phyloP scores from a whole-genome alignment of 1,140 invertebrate species.

The Scaptomyza graminum region DNA sequence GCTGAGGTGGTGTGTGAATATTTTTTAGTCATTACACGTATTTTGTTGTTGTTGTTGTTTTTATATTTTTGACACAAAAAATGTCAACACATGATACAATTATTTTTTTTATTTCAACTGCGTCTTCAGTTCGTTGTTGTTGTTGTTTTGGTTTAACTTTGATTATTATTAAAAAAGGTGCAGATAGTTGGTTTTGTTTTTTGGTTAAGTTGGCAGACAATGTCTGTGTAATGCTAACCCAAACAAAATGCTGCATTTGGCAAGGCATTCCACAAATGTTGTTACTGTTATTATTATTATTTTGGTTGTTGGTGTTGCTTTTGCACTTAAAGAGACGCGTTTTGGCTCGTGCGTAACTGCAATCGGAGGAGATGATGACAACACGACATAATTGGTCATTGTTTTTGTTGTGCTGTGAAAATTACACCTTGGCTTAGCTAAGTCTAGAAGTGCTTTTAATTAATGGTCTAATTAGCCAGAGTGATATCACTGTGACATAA shows the following conservation, averaged over 20 bases:
- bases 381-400: constrained; percentile 66
- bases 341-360: constrained; percentile 46
- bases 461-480: constrained; percentile 59
- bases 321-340: constrained; percentile 7
- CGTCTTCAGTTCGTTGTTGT: too few relatives aligned
- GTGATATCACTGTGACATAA: constrained; percentile 46
- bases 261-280: constrained; percentile 64
- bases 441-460: constrained; percentile 59
- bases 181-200: constrained; percentile 18
- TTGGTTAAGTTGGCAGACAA: constrained; percentile 44
- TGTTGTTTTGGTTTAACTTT: constrained; percentile 28
- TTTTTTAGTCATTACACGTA: constrained; percentile 74
- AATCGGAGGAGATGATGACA: constrained; percentile 25
- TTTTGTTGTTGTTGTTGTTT: constrained; percentile 22
- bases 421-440: constrained; percentile 17
- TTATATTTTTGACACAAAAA: constrained; percentile 63
- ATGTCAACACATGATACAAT: constrained; percentile 70
- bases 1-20: constrained; percentile 76
- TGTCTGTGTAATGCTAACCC: constrained; percentile 63
- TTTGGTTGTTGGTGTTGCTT: too few relatives aligned
- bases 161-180: constrained; percentile 74
- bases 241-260: constrained; percentile 74
- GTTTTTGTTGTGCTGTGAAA: constrained; percentile 35
- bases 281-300: constrained; percentile 17
- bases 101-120: constrained; percentile 24